These are phyloP conservation scores for Belgica antarctica DNA, from an alignment of 2,888 invertebrate genomes.

Conservation along the genomic window DNA sequence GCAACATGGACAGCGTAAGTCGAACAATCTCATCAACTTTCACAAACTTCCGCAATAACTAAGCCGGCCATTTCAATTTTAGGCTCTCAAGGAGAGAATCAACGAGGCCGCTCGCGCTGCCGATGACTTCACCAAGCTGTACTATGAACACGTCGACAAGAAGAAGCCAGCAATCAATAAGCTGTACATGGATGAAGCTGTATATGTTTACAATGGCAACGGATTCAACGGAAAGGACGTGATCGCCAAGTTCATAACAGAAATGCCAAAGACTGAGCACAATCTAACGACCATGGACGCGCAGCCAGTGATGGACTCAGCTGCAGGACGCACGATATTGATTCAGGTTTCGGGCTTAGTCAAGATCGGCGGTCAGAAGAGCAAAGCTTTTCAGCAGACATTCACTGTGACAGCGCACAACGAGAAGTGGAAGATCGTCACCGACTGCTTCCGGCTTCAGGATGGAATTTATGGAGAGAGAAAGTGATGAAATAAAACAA, in stretches of 20 bases:
- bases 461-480: constrained; percentile 51
- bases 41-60: neutral
- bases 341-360: constrained; percentile 83
- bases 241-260: constrained; percentile 82
- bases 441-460: constrained; percentile 82
- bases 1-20: constrained; percentile 5
- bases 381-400: constrained; percentile 76
- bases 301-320: constrained; percentile 77
- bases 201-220: constrained; percentile 93
- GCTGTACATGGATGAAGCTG: constrained; percentile 77
- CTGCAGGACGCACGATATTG: constrained; percentile 76
- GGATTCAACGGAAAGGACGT: constrained; percentile 74
- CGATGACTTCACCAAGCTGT: constrained; percentile 84
- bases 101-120: constrained; percentile 82
- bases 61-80: constrained; percentile 48
- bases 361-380: constrained; percentile 62
- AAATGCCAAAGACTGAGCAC: constrained; percentile 79
- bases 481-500: too few species aligned
- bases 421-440: constrained; percentile 92
- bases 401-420: constrained; percentile 84
- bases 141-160: constrained; percentile 86
- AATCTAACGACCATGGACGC: constrained; percentile 76
- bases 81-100: constrained; percentile 64
- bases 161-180: constrained; percentile 77
- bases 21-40: neutral